phyloP scores from a whole-genome alignment of 1,140 invertebrate species.

The Platorchestia sp. region DNA sequence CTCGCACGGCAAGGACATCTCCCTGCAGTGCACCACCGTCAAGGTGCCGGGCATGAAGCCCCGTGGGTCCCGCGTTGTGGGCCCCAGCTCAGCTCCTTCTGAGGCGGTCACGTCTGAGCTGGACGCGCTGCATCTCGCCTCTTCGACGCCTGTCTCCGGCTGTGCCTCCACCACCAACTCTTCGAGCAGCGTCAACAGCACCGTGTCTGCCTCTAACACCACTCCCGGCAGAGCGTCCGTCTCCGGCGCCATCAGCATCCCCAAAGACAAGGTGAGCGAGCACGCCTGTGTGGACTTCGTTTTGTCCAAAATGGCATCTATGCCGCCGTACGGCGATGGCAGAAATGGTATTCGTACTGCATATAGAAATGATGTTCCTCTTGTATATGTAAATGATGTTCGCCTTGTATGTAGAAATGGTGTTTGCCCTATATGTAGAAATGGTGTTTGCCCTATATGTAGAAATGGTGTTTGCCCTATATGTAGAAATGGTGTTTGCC shows the following conservation, averaged over 20 bases:
- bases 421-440: no score
- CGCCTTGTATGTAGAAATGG: no score
- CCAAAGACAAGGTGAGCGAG: conserved; percentile 72
- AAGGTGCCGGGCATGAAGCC: conserved; percentile 97
- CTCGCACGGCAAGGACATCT: conserved; percentile 96
- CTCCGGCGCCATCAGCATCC: conserved; percentile 54
- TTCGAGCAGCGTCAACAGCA: conserved; percentile 41
- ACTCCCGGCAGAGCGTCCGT: conserved; percentile 30
- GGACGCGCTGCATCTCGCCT: conserved; percentile 61
- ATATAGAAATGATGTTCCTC: no score
- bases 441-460: no score
- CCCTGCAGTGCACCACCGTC: conserved; percentile 95
- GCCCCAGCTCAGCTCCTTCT: conserved; percentile 54
- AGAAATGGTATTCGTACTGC: no score
- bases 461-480: no score
- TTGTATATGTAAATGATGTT: no score
- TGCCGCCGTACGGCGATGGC: no score
- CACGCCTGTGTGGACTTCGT: not conserved
- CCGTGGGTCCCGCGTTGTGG: conserved; percentile 84
- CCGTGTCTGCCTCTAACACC: not conserved
- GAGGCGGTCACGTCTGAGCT: conserved; percentile 62
- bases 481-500: no score
- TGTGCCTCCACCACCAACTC: conserved; percentile 34
- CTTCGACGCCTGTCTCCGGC: not conserved
- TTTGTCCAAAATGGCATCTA: not conserved